Evolutionary conservation across 2,113 vertebrate species (phyloP), one percentile per base, ranked within the genome.

Genomic region (Platichthys flesus): DNA sequence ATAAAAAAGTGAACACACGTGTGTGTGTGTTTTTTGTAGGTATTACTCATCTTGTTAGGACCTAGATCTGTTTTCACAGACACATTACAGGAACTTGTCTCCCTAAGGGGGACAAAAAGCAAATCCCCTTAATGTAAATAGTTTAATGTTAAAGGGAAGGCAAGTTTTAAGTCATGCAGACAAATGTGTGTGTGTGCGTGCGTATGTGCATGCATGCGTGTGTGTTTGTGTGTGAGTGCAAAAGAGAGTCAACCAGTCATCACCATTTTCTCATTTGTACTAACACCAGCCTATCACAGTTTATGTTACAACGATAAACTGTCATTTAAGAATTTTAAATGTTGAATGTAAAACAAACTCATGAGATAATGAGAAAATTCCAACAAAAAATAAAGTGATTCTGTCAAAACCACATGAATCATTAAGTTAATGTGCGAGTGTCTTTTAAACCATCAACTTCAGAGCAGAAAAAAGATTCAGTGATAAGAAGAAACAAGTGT

Each of bases 401-500:
- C 60, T 18, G 54, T 82, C 63, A 63, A 72, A 72, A n/a, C 57
- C 15, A 15, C 21, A 70, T 79, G 88, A 81, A 87, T 73, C 78
- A 77, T 77, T 72, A 79, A 24, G 70, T 73, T 56, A 76, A 76
- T 49, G 67, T 79, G 58, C 40, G 58, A 67, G 81, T 80, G 71
- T 47, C 42, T 74, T 40, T 79, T 77, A 69, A 74, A 84, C 18
- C 23, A 24, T 49, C n/a, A 8, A 24, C 64, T 71, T 76, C 58
- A 64, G 73, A 35, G 62, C 3, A 0, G 35, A 47, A 63, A 80
- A 80, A 75, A 69, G 42, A 85, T 57, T 80, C 66, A 68, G 56
- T 49, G 70, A 80, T 83, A 69, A 90, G 9, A 79, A 23, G 60
- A 79, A 85, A 86, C 81, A 86, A 31, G 37, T 72, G 64, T 79